Evolutionary conservation across 2,113 vertebrate genomes (phyloP), one percentile per base, ranked within the genome.

Genomic region (Cacatua alba): DNA sequence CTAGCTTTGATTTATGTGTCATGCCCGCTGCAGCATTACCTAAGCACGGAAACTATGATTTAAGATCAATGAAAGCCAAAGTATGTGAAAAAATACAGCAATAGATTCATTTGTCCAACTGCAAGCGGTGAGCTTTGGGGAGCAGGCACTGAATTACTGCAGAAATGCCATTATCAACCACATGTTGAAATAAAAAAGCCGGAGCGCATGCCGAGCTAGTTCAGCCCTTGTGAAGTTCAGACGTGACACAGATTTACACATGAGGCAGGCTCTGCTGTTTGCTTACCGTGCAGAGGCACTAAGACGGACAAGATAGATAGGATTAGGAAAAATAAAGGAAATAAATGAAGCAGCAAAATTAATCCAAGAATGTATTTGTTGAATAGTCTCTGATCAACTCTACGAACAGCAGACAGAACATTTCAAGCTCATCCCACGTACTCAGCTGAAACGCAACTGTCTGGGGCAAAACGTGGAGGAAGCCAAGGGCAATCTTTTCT

Each of bases 21-120:
- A 64, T 87, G 88, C 86, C 77, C 11, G 31, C 59, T 94, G 88
- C 90, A 92, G 83, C 74, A 82, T 84, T 94, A 96, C 83, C 91
- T 92, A 93, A 91, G 95, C 83, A 68, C 35, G 94, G 95, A 94
- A 94, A 94, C 91, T 89, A 91, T 89, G 94, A 94, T 95, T 95
- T 96, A 49, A 93, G 86, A 95, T 86, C 75, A 89, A 81, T 86
- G 81, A 96, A 93, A 88, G 72, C 76, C 82, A 68, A 95, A 96
- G 53, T n/a, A 88, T 76, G 57, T 41, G 69, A 92, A 92, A 91
- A 96, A 94, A 84, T 39, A 89, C 65, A 79, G 62, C 86, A 91
- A 92, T 1, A 92, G 72, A 90, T 48, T 88, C 2, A 10, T 72
- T 91, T 91, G 52, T 76, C 72, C 86, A 75, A 10, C 2, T 78